A percentile compares a stretch with the other conserved stretches of the same genome.
phyloP scores from a whole-genome alignment of 2,888 invertebrate genomes.

The Emmelina monodactyla region DNA sequence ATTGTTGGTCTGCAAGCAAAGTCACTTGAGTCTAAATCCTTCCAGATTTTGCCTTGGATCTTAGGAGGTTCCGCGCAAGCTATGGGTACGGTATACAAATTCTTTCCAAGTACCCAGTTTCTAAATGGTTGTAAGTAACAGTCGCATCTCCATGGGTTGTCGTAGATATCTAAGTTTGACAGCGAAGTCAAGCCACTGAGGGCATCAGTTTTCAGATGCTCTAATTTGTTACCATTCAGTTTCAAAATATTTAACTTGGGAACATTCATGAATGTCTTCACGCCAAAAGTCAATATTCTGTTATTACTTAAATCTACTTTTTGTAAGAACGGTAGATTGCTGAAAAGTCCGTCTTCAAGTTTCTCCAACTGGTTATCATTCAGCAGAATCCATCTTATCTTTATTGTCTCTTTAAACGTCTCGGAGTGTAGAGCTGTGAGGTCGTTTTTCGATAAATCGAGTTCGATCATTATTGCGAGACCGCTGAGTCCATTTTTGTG shows the following conservation, averaged over 20 bases:
- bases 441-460: slow-evolving; percentile 81
- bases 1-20: slow-evolving; percentile 87
- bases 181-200: slow-evolving; percentile 72
- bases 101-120: slow-evolving; percentile 76
- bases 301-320: slow-evolving; percentile 82
- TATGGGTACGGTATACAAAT: slow-evolving; percentile 78
- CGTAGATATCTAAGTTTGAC: slow-evolving; percentile 76
- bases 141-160: slow-evolving; percentile 90
- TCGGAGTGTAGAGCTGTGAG: slow-evolving; percentile 71
- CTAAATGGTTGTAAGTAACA: slow-evolving; percentile 82
- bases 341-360: slow-evolving; percentile 79
- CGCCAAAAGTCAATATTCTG: slow-evolving; percentile 71
- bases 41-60: slow-evolving; percentile 77
- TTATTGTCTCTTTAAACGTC: slow-evolving; percentile 75
- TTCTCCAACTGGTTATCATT: slow-evolving; percentile 78
- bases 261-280: slow-evolving; percentile 74
- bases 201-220: slow-evolving; percentile 70
- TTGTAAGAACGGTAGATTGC: slow-evolving; percentile 75
- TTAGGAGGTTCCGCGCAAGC: slow-evolving; percentile 75
- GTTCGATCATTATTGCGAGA: slow-evolving; percentile 79
- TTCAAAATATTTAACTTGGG: slow-evolving; percentile 73
- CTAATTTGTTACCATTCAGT: slow-evolving; percentile 78
- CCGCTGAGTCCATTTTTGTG: slow-evolving; percentile 79
- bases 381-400: slow-evolving; percentile 75
- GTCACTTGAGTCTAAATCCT: slow-evolving; percentile 71